Conservation (phyloP, 2,113 vertebrate genomes). For the Chionomys nivalis region DNA sequence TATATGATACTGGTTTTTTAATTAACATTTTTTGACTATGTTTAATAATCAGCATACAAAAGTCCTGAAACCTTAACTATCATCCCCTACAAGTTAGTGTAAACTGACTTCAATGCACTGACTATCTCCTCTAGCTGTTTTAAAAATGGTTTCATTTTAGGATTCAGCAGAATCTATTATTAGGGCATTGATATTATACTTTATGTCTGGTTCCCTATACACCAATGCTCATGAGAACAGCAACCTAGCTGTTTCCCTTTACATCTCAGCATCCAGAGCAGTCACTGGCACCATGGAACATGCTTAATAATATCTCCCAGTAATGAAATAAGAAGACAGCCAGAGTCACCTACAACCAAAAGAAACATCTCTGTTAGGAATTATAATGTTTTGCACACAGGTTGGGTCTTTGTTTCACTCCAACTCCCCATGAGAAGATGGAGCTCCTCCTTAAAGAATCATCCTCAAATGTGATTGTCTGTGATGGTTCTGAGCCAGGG, state of each 20-base stretch:
- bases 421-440: background rate
- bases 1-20: background rate
- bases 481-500: background rate
- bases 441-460: background rate
- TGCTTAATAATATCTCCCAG: background rate
- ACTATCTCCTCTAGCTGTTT: background rate
- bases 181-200: background rate
- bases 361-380: background rate
- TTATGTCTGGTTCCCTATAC: background rate
- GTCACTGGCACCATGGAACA: background rate
- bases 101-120: background rate
- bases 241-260: background rate
- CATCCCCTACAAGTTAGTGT: background rate
- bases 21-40: background rate
- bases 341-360: background rate
- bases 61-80: background rate
- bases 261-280: background rate
- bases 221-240: background rate
- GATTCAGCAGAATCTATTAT: conserved; percentile 6
- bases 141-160: background rate
- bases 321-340: background rate
- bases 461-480: background rate
- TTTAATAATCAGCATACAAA: background rate
- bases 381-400: background rate
- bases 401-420: background rate